Base-by-base conservation (phyloP, 2,888 invertebrate species). In the Crocallis elinguaria region DNA sequence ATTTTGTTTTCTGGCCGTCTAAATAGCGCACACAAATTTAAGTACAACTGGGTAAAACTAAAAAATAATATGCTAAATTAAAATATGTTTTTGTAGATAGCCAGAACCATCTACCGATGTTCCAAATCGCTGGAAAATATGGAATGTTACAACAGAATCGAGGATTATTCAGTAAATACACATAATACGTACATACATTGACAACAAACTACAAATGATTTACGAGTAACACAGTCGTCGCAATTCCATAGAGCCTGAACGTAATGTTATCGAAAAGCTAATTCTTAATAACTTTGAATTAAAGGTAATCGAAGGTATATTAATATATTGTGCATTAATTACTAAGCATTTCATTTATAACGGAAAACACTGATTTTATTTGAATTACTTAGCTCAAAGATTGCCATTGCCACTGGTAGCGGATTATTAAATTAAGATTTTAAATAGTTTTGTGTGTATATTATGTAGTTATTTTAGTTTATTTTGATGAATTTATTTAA, bases 141-240 rank as follows among this genome's bases (percentile, higher is more conserved):
- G 80, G 73, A 86, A 77, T 79, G 77, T 79, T 78, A 83, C 79
- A 78, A 75, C 75, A 73, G 76, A 75, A 76, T 80, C 84, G 78
- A 82, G 79, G 81, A 79, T 82, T 79, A 85, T 82, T 82, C 77
- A 82, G 75, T 84, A 83, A 79, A 84, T 85, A 92, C 86, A 92
- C 85, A 91, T 82, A 86, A 69, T 86, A 92, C 87, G 87, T 85
- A 91, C 37, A 39, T 29, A 54, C 86, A 90, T 82, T 87, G 85
- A 92, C 86, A 88, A 82, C 88, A 88, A 89, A 85, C 90, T 90
- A 90, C 90, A 75, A 84, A 90, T 88, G 84, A 87, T 73, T 80
- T 83, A 89, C 86, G 84, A 86, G 78, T 75, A 79, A 66, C 71
- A 88, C 90, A 90, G 90, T 89, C 86, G 74, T 90, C 89, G 90